Conservation (phyloP, 2,113 vertebrate species). For the Hippopotamus amphibius region DNA sequence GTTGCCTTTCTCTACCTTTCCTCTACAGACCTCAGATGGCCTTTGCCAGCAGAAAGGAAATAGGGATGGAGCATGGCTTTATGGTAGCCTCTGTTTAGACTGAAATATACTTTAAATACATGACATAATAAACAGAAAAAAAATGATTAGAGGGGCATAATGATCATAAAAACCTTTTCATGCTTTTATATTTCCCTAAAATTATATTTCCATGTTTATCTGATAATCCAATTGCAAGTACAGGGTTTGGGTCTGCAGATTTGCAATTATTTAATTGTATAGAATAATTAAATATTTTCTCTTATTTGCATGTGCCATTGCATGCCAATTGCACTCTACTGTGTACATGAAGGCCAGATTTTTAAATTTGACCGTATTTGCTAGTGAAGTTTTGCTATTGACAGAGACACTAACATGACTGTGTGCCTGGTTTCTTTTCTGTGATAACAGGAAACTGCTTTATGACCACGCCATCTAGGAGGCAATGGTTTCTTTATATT, state of each 20-base stretch:
- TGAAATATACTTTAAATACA: neutral
- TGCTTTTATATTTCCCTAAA: slow-evolving; percentile 17
- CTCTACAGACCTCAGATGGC: neutral
- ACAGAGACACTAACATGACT: neutral
- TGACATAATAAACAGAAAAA: neutral
- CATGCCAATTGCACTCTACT: neutral
- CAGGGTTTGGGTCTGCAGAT: neutral
- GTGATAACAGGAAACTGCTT: neutral
- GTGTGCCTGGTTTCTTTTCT: neutral
- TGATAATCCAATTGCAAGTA: neutral
- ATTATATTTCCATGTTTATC: neutral
- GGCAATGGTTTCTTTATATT: neutral
- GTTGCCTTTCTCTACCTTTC: neutral
- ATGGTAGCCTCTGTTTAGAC: neutral
- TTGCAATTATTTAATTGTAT: neutral
- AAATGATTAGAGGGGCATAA: neutral
- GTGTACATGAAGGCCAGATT: slow-evolving; percentile 30
- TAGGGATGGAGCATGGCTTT: neutral
- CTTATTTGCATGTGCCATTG: slow-evolving; percentile 28
- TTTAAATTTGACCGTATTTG: neutral
- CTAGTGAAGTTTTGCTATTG: neutral
- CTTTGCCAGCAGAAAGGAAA: neutral
- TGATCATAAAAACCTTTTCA: neutral
- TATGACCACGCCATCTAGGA: neutral
- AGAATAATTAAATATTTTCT: slow-evolving; percentile 23